These are phyloP conservation scores for Geotrypetes seraphini DNA, from an alignment of 2,797 vertebrate species.

Conservation along the genomic window DNA sequence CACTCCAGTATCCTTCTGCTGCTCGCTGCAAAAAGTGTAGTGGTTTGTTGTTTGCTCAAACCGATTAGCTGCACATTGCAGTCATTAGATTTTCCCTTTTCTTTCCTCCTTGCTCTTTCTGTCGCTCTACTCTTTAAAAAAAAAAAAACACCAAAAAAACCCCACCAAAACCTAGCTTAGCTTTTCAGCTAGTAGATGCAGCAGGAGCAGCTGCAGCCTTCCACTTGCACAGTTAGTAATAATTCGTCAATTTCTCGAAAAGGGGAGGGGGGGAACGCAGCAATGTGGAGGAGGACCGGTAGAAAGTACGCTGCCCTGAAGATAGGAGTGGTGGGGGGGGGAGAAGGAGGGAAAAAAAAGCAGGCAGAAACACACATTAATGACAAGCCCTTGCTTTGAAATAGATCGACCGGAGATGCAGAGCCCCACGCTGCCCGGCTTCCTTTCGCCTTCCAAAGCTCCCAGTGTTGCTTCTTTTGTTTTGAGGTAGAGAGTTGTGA, in stretches of 20 bases:
- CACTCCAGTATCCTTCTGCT: no score
- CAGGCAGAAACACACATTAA: constrained; percentile 12
- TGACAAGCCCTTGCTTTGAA: constrained; percentile 30
- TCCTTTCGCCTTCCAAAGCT: constrained; percentile 31
- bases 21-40: constrained; percentile 1
- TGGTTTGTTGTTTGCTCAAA: constrained; percentile 49
- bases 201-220: constrained; percentile 72
- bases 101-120: constrained; percentile 16
- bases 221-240: constrained; percentile 70
- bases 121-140: constrained; percentile 23
- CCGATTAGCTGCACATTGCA: constrained; percentile 62
- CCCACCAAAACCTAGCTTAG: constrained; percentile 51
- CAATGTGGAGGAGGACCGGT: constrained; percentile 17
- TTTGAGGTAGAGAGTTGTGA: constrained; percentile 74
- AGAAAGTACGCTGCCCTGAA: constrained; percentile 14
- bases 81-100: constrained; percentile 50
- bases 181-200: constrained; percentile 27
- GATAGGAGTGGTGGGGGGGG: constrained; percentile 32
- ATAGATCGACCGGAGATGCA: constrained; percentile 17
- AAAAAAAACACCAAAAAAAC: no score
- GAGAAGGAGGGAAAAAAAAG: no score
- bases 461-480: constrained; percentile 49
- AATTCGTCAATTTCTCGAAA: constrained; percentile 74
- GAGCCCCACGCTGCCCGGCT: constrained; percentile 3
- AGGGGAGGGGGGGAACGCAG: constrained; percentile 23